Evolutionary conservation across 2,888 invertebrate genomes (phyloP), one percentile per base, ranked within the genome.

Genomic region (Physocephala rufipes): DNA sequence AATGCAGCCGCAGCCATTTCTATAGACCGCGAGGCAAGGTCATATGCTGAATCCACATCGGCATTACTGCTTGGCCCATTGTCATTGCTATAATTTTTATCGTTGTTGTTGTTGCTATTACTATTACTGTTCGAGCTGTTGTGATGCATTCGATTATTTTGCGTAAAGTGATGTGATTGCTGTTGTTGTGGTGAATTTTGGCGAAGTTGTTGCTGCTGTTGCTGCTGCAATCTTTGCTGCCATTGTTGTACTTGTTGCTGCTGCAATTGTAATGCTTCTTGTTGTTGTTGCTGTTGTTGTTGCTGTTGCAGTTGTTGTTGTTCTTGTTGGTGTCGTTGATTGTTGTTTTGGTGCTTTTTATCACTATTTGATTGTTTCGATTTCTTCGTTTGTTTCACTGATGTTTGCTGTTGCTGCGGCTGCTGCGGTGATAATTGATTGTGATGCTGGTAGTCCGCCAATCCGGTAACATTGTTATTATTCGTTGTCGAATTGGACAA

Each of bases 1-100:
- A 85, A 73, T 62, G 74, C 81, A 65, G 85, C 84, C 62, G 80
- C 84, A 71, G 82, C 82, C 75, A 81, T 82, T 30, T 80, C 84
- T 74, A 84, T 75, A n/a, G 82, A 79, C 71, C 82, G 82, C 43
- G 82, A 74, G 72, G 79, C 76, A 71, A 74, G 74, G 45, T 82
- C 82, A 36, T 79, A 71, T 53, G 77, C 75, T 43, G 81, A 75
- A 70, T 77, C 76, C 73, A 80, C 75, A 67, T 77, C 78, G 73
- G 76, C 59, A 71, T 72, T 75, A 72, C 71, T 77, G 73, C 73
- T 75, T 67, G 70, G 67, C 69, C 49, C 72, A 71, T 68, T 74
- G 64, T 53, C 71, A 67, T 68, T 63, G n/a, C 36, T 66, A 16
- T 16, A 12, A 19, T 2, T 30, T 26, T 47, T 26, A 55, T 76